Evolutionary conservation across 2,113 vertebrate genomes (phyloP), one percentile per base, ranked within the genome.

Genomic region (Peucedramus taeniatus): DNA sequence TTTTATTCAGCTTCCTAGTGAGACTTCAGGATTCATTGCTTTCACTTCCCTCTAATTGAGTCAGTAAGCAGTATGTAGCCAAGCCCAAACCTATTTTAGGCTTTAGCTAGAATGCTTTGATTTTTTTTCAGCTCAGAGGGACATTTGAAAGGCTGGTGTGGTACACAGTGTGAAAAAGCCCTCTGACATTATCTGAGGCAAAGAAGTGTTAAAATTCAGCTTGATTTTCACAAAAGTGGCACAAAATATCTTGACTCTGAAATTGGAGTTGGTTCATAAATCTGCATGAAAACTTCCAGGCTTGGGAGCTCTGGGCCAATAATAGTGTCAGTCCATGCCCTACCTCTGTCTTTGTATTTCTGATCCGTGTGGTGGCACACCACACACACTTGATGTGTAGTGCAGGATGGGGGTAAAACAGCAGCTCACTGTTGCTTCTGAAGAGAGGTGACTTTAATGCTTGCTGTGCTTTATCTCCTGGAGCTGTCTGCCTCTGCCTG

Each of bases 271-370:
- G 14, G 26, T 78, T 94, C 33, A 33, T 64, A 83, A 57, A 83
- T 45, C 61, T 87, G 13, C 17, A 49, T 64, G 35, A 79, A 59
- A 42, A 24, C 31, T 84, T 20, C 9, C 12, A 28, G 22, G 9
- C 42, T 20, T 61, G 23, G 26, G 20, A 70, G 71, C 57, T 74
- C 50, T 40, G n/a, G 30, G 50, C 18, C 35, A 35, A 3, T 53
- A 57, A 24, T 40, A 9, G 44, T 70, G 28, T 37, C 42, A 47
- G 42, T 33, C 64, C 23, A 0, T 44, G 23, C 53, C 59, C 37
- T 91, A 12, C 23, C 28, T 70, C 53, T 0, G 0, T 60, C 3
- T 44, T 53, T 68, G 72, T 69, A 6, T 56, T 86, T 54, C 6
- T 56, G 18, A 60, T 50, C 54, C 3, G 0, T 65, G n/a, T 66